phyloP scores from a whole-genome alignment of 2,113 vertebrate species.

The Phaethon lepturus region DNA sequence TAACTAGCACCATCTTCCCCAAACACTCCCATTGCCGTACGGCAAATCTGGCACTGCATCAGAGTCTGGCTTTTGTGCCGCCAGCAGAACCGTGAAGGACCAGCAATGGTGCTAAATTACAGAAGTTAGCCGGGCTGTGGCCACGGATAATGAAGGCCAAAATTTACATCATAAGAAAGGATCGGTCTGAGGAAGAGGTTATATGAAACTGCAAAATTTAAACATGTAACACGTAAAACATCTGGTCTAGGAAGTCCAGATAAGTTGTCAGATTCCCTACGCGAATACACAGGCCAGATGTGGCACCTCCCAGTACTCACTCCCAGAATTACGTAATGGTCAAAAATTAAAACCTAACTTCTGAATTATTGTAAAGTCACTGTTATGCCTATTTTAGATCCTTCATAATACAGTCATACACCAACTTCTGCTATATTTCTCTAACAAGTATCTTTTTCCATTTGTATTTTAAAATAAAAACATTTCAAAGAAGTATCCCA shows the following conservation, averaged over 20 bases:
- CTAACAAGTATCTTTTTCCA: neutral
- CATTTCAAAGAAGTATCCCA: neutral
- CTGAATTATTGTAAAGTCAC: neutral
- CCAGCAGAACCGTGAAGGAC: neutral
- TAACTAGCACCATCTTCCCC: neutral
- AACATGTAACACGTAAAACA: neutral
- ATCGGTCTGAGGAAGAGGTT: neutral
- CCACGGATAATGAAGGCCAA: neutral
- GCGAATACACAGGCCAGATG: neutral
- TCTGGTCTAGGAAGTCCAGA: neutral
- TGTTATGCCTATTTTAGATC: neutral
- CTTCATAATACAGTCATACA: neutral
- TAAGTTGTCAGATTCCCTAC: fast-evolving
- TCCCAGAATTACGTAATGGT: neutral
- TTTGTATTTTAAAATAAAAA: neutral
- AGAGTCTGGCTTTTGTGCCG: neutral
- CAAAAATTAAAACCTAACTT: neutral
- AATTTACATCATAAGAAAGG: neutral
- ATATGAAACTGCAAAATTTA: neutral
- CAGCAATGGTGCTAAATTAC: neutral
- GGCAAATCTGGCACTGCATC: fast-evolving
- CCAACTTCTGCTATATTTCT: neutral
- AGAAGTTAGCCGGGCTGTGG: neutral
- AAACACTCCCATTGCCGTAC: neutral
- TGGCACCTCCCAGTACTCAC: neutral